Evolutionary conservation across 2,113 vertebrate genomes (phyloP), one percentile per base, ranked within the genome.

Genomic region (Hippocampus barbouri): DNA sequence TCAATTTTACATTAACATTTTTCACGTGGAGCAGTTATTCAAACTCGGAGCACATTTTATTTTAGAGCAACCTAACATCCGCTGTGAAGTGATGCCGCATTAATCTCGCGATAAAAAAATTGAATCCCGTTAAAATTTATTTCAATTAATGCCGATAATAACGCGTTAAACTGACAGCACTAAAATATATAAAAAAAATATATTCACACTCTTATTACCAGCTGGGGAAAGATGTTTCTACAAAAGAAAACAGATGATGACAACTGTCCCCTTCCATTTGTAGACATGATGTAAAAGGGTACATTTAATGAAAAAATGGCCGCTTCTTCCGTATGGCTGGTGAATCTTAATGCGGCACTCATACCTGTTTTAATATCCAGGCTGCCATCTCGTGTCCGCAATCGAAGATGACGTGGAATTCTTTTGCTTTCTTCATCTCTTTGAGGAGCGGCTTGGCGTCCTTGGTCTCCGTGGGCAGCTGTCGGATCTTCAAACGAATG

Each of bases 381-480:
- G 96, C 97, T 79, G 96, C 97, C 95, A 98, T 98, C 90, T 97
- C 96, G 79, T 98, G 96, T 78, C 96, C 95, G 76, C 97, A 98
- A 86, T 98, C 97, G 86, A 98, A 98, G 87, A 98, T 98, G 64
- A 98, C 95, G 18, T 98, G 96, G 83, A 98, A 98, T 86, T 98
- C 97, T 77, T 97, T 98, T 15, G 95, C 95, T 91, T 95, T 96
- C 91, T 98, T 98, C 96, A 98, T 98, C 88, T 98, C 97, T 79
- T 98, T 98, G 80, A 98, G 92, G 83, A 98, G 94, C 41, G 97
- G 97, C 88, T 98, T 98, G 91, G 97, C 96, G 85, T 98, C 97
- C 87, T 98, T 98, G 53, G 95, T 97, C 86, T 98, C 97, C 65
- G 94, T 93, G 85, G 96, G 95, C 76, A 98, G 89, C 89, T 98